These are phyloP conservation scores for Pseudolycoriella hygida DNA, from an alignment of 2,888 invertebrate genomes.

Conservation along the genomic window DNA sequence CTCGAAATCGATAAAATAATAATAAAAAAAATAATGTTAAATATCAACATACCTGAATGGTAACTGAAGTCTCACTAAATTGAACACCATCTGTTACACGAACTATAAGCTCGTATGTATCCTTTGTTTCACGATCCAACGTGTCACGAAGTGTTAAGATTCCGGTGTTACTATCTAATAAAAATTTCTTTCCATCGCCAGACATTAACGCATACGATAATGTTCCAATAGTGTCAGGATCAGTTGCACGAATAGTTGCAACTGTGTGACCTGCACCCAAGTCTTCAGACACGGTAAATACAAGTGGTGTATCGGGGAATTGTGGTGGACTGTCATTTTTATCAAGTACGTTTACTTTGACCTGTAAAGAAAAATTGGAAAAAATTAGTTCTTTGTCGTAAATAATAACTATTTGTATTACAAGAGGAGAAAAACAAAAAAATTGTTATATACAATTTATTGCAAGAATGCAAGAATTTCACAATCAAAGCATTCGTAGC, in stretches of 20 bases:
- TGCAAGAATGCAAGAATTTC: no score
- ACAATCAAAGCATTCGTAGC: no score
- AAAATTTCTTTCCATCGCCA: slow-evolving; percentile 49
- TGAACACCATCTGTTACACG: slow-evolving; percentile 82
- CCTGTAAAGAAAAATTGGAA: no score
- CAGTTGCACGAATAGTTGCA: slow-evolving; percentile 58
- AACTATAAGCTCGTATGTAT: slow-evolving; percentile 59
- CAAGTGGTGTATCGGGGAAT: slow-evolving; percentile 55
- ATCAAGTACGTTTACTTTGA: slow-evolving; percentile 69
- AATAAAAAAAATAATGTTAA: slow-evolving; percentile 4
- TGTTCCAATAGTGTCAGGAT: slow-evolving; percentile 69
- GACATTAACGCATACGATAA: slow-evolving; percentile 55
- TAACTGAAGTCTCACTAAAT: slow-evolving; percentile 58
- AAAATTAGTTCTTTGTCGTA: no score
- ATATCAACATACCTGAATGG: slow-evolving; percentile 48
- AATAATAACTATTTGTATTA: no score
- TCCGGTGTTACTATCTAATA: slow-evolving; percentile 52
- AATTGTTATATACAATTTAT: no score
- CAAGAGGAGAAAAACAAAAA: no score
- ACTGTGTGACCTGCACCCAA: slow-evolving; percentile 64
- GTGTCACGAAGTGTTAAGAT: slow-evolving; percentile 56
- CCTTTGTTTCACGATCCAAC: slow-evolving; percentile 65
- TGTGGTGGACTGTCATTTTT: slow-evolving; percentile 91
- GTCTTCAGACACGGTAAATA: slow-evolving; percentile 69
- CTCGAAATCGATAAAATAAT: slow-evolving; percentile 2